Base-by-base conservation (phyloP, 2,113 vertebrate species). In the Takifugu bimaculatus region DNA sequence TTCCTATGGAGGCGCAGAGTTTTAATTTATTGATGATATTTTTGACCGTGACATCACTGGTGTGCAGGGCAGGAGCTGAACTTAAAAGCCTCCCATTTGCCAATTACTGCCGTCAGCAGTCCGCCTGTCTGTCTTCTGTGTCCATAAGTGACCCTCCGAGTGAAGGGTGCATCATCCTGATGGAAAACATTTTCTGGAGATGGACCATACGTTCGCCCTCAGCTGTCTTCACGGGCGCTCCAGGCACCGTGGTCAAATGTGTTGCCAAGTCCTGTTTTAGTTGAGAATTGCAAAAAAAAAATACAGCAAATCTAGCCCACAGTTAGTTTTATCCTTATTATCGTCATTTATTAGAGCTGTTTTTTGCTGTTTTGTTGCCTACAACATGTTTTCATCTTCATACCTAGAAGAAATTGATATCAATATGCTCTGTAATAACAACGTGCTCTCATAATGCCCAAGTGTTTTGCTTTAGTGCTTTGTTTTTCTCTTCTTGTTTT, bases 371-470 rank as follows among this genome's bases (percentile, higher is more conserved):
- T 47, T 11, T 39, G 35, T 39, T 10, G 35, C 2, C 9, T 2
- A 62, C 32, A 32, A 54, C 27, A 62, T 44, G 42, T 67, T 44
- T 45, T 26, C 11, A 29, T 50, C 28, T 72, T 61, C 10, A 57
- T 77, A 15, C 51, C 11, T 54, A 39, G 55, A 44, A 28, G 14
- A 32, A 55, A 56, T 50, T 70, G 32, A 57, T 65, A 60, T 69
- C 54, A 68, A 26, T 52, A 60, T 57, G 28, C 42, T 55, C 7
- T 32, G n/a, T 54, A 65, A 64, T 60, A 57, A 63, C 35, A 52
- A 27, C 50, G 14, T 50, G 39, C 53, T 26, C 48, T 50, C 57
- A 39, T 39, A 6, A 11, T 39, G 35, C 35, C 35, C 35, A 2
- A 39, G 35, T 39, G 35, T 39, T 39, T 39, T 48, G 14, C 45